These are phyloP conservation scores for Drosophila grimshawi DNA, from an alignment of 1,140 invertebrate species.

Conservation along the genomic window DNA sequence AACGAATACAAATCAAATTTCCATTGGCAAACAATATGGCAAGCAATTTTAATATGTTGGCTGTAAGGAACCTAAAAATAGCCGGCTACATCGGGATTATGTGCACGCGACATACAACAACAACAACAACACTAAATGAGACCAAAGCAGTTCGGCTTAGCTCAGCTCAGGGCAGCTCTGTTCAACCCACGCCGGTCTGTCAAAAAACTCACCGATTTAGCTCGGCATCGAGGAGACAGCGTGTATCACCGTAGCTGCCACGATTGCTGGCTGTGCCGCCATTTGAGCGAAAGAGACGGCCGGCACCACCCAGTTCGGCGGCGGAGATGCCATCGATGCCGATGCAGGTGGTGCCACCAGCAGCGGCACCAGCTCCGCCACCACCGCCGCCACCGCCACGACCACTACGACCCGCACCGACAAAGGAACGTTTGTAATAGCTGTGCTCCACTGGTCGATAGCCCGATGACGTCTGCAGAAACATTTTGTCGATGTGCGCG, in stretches of 20 bases:
- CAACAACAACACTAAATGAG: slow-evolving; percentile 10
- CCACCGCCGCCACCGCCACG: slow-evolving; percentile 64
- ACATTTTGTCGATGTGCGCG: slow-evolving; percentile 84
- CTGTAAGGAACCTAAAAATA: slow-evolving; percentile 41
- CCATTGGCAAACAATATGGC: background rate
- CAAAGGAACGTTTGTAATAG: slow-evolving; percentile 82
- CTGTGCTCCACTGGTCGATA: slow-evolving; percentile 84
- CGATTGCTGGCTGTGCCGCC: slow-evolving; percentile 57
- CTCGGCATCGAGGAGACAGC: slow-evolving; percentile 73
- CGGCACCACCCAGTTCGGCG: slow-evolving; percentile 66
- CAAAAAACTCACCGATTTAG: slow-evolving; percentile 71
- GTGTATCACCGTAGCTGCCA: slow-evolving; percentile 75
- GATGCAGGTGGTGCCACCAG: slow-evolving; percentile 39
- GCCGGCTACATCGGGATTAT: slow-evolving; percentile 32
- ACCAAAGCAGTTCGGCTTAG: too few species aligned
- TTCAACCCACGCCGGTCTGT: slow-evolving; percentile 11
- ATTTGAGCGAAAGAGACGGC: slow-evolving; percentile 60
- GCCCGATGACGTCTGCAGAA: slow-evolving; percentile 84
- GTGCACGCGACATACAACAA: slow-evolving; percentile 15
- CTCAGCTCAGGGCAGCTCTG: too few species aligned
- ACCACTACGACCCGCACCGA: slow-evolving; percentile 57
- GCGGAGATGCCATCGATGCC: slow-evolving; percentile 65
- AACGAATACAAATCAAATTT: slow-evolving; percentile 26
- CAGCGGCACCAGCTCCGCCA: slow-evolving; percentile 37
- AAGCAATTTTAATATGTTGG: slow-evolving; percentile 10